Base-by-base conservation (phyloP, 2,888 invertebrate genomes). In the Drosophila lutescens region DNA sequence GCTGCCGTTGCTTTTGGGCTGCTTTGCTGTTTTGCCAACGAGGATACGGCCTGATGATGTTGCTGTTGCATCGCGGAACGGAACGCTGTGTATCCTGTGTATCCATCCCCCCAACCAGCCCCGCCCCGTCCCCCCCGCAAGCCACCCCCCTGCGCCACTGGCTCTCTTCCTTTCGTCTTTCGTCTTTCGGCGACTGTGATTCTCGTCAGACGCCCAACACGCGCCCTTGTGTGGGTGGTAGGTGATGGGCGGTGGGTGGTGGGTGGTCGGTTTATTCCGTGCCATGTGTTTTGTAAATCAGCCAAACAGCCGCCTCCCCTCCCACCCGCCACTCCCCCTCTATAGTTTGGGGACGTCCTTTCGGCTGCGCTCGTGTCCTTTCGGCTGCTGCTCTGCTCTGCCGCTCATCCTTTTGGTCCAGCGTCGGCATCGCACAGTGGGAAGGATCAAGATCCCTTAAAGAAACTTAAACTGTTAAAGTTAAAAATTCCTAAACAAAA, bases 241-340 rank as follows among this genome's bases (percentile, higher is more conserved):
- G 32, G 32, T 10, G 15, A 44, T 17, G 23, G 30, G 56, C 15
- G 32, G 47, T 17, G 51, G 17, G 38, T 32, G 38, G 44, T 44
- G 32, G 32, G 46, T 61, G 44, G 43, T 20, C 23, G 44, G 13
- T n/a, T 32, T 47, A 49, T 53, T 44, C 38, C 40, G 17, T 23
- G 53, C 69, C 72, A 72, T 70, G 63, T 70, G 69, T 70, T 73
- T 51, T 61, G 62, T 49, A 40, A 62, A 50, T 30, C 50, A 40
- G 54, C 49, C 54, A 15, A 15, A 43, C 34, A 6, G 13, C 20
- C 13, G 17, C 30, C n/a, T n/a, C 20, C 10, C 54, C 49, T 20
- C 23, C 34, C 15, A 20, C 13, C 5, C 15, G 26, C 13, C 5
- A 10, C 9, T 10, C 15, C 23, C 15, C 8, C 17, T n/a, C 43